These are phyloP conservation scores for Trichomycterus rosablanca DNA, from an alignment of 2,113 vertebrate species.

Conservation along the genomic window DNA sequence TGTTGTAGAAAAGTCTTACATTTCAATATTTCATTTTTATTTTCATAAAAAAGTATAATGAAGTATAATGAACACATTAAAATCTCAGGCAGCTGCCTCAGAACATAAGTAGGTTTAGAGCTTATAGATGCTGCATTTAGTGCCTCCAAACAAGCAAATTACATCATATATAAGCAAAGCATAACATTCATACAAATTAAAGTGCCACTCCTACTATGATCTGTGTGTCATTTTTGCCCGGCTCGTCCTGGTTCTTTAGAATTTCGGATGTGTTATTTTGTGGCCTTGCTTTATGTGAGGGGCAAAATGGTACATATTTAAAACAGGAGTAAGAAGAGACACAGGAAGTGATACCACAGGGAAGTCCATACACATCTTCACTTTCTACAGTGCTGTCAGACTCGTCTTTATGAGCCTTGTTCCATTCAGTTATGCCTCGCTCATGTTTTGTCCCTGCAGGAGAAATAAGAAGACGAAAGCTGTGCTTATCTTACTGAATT, in stretches of 20 bases:
- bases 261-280: slow-evolving; percentile 15
- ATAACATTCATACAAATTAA: too few species aligned
- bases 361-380: slow-evolving; percentile 77
- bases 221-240: slow-evolving; percentile 46
- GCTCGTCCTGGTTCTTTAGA: slow-evolving; percentile 47
- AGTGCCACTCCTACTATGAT: slow-evolving; percentile 49
- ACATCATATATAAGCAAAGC: neutral
- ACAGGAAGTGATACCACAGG: slow-evolving; percentile 75
- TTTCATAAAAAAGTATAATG: neutral
- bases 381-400: slow-evolving; percentile 53
- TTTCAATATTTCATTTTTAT: neutral
- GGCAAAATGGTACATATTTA: slow-evolving; percentile 77
- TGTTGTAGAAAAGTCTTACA: too few species aligned
- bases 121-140: neutral
- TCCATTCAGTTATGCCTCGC: slow-evolving; percentile 82
- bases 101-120: too few species aligned
- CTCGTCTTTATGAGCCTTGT: slow-evolving; percentile 63
- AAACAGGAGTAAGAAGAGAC: slow-evolving; percentile 65
- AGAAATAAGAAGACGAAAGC: too few species aligned
- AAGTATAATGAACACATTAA: neutral
- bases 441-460: slow-evolving; percentile 79
- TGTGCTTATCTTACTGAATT: too few species aligned
- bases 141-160: neutral
- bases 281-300: slow-evolving; percentile 43
- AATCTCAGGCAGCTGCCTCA: slow-evolving; percentile 43